Conservation (phyloP, 2,888 invertebrate genomes). For the Hyppa rectilinea region DNA sequence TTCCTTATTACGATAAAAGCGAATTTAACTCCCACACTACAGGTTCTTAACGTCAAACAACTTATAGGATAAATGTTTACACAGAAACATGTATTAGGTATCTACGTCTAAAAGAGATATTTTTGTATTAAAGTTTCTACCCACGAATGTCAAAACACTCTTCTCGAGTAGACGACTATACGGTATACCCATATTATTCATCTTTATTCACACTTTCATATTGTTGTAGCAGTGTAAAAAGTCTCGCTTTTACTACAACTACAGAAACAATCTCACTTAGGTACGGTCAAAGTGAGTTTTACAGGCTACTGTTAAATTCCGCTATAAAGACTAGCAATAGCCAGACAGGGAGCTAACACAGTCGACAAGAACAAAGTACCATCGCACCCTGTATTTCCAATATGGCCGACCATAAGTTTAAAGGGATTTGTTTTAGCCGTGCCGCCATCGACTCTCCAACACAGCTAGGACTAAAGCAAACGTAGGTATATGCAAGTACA, state of each 20-base stretch:
- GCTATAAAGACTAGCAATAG: slow-evolving; percentile 21
- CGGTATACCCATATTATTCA: too few species aligned
- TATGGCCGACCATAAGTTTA: slow-evolving; percentile 44
- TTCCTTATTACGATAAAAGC: not conserved
- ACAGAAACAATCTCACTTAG: not conserved
- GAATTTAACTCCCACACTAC: not conserved
- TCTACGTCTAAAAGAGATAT: too few species aligned
- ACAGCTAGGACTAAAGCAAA: slow-evolving; percentile 12
- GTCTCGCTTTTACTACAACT: not conserved
- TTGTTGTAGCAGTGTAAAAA: not conserved
- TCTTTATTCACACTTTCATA: slow-evolving; percentile 1
- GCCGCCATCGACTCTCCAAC: slow-evolving; percentile 3
- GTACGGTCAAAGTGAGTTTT: slow-evolving; percentile 31
- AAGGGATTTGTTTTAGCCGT: slow-evolving; percentile 40
- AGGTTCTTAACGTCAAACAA: not conserved
- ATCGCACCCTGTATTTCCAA: slow-evolving; percentile 48
- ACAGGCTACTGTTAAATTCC: slow-evolving; percentile 23
- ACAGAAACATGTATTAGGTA: not conserved
- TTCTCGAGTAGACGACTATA: not conserved
- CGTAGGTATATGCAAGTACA: not conserved
- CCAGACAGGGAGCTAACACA: slow-evolving; percentile 18
- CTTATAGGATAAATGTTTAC: too few species aligned
- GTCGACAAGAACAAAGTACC: slow-evolving; percentile 49
- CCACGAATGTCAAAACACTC: not conserved
- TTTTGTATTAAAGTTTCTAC: not conserved